Conservation (phyloP, 2,888 invertebrate genomes). For the Apamea sordens region DNA sequence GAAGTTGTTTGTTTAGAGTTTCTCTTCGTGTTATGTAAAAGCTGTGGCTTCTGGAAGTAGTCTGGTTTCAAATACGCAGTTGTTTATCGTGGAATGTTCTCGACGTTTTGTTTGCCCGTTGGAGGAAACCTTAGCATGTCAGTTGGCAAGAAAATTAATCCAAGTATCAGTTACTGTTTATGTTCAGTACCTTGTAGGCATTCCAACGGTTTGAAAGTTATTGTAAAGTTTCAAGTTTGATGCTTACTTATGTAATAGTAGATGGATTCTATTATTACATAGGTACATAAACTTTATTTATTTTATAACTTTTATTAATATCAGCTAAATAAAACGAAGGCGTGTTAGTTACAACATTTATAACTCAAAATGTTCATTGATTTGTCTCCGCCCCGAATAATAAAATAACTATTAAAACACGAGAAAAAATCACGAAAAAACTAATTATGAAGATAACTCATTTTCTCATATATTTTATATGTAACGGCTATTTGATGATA, state of each 20-base stretch:
- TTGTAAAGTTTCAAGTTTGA: background rate
- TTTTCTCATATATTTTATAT: background rate
- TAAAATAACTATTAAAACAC: background rate
- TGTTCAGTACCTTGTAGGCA: constrained; percentile 27
- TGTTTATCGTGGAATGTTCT: constrained; percentile 39
- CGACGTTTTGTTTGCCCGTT: constrained; percentile 7
- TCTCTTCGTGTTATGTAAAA: constrained; percentile 41
- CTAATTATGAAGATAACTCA: background rate
- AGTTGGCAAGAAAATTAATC: constrained; percentile 47
- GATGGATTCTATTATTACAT: background rate
- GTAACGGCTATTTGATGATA: background rate
- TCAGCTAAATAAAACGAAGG: background rate
- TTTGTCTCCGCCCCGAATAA: background rate
- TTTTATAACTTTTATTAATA: background rate
- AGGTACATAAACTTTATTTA: background rate
- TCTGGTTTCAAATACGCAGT: constrained; percentile 35
- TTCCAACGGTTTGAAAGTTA: constrained; percentile 18
- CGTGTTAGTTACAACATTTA: background rate
- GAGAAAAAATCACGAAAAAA: background rate
- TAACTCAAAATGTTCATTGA: background rate
- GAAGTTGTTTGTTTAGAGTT: constrained; percentile 56
- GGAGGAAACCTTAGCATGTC: constrained; percentile 41
- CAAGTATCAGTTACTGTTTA: constrained; percentile 22
- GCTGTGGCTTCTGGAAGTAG: constrained; percentile 41
- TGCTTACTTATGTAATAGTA: too few species aligned